Evolutionary conservation across 2,888 invertebrate species (phyloP).

Genomic region (Apodemia mormo): DNA sequence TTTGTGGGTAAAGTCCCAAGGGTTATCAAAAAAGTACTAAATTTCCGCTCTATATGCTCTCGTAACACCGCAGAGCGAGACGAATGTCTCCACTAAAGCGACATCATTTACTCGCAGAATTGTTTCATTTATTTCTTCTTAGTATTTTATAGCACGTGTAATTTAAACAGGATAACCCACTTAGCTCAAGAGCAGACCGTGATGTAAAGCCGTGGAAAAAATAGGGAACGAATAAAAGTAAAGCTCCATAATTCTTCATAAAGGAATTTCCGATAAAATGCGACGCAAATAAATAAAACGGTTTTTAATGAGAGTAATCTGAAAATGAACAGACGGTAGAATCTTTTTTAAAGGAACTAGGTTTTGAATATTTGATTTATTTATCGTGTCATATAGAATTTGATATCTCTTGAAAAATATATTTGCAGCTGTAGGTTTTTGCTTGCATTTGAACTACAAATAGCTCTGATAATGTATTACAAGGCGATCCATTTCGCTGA

Average conservation of each 20-base stretch:
- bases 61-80: slow-evolving; percentile 17
- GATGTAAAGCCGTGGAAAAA: slow-evolving; percentile 21
- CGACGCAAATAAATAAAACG: slow-evolving; percentile 9
- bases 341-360: not conserved
- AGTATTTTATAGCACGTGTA: slow-evolving; percentile 41
- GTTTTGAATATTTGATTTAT: no score
- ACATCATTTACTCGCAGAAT: slow-evolving; percentile 34
- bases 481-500: no score
- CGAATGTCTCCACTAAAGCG: slow-evolving; percentile 33
- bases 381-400: no score
- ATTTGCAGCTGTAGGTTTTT: no score
- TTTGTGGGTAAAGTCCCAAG: not conserved
- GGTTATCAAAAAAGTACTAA: not conserved
- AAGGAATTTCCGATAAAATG: slow-evolving; percentile 2
- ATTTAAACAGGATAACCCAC: slow-evolving; percentile 40
- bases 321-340: not conserved
- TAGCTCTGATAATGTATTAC: no score
- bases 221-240: slow-evolving; percentile 1
- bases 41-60: not conserved
- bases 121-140: slow-evolving; percentile 40
- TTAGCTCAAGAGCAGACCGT: slow-evolving; percentile 26
- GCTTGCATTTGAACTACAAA: no score
- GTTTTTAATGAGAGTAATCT: slow-evolving; percentile 1
- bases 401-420: no score
- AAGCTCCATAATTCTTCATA: slow-evolving; percentile 6